These are phyloP conservation scores for Ophiodon elongatus DNA, from an alignment of 2,113 vertebrate genomes.

Conservation along the genomic window DNA sequence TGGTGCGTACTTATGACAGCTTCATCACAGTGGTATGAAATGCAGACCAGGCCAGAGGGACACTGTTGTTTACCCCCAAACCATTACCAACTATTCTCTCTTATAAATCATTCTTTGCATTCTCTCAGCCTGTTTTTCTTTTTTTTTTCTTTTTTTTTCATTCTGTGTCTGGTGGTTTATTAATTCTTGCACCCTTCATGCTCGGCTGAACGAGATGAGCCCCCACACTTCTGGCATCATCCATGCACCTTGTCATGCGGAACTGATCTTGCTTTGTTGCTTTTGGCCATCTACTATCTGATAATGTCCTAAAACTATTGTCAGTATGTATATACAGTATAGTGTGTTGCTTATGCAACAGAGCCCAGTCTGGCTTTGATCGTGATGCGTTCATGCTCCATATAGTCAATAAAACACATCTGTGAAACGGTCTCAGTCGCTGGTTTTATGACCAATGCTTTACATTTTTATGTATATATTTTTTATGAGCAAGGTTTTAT, in stretches of 20 bases:
- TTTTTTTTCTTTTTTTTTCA: neutral
- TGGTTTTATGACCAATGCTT: neutral
- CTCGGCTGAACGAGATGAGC: conserved; percentile 62
- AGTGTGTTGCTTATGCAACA: neutral
- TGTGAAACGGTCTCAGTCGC: neutral
- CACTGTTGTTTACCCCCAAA: conserved; percentile 73
- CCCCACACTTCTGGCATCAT: conserved; percentile 64
- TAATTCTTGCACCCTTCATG: conserved; percentile 78
- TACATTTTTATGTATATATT: neutral
- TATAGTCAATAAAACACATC: neutral
- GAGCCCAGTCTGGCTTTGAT: neutral
- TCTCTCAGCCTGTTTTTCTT: conserved; percentile 26
- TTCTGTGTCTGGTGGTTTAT: conserved; percentile 73
- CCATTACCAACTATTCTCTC: conserved; percentile 67
- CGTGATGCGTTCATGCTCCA: neutral
- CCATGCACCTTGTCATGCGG: conserved; percentile 64
- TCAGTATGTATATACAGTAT: conserved; percentile 23
- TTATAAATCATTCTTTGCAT: conserved; percentile 74
- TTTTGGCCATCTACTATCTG: conserved; percentile 57
- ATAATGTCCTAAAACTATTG: conserved; percentile 41
- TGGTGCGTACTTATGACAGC: conserved; percentile 72
- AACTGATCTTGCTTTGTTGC: conserved; percentile 71
- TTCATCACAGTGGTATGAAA: conserved; percentile 77
- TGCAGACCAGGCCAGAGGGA: conserved; percentile 74
- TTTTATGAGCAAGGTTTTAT: neutral